Base-by-base conservation (phyloP, 2,113 vertebrate genomes). In the Microtus richardsoni region DNA sequence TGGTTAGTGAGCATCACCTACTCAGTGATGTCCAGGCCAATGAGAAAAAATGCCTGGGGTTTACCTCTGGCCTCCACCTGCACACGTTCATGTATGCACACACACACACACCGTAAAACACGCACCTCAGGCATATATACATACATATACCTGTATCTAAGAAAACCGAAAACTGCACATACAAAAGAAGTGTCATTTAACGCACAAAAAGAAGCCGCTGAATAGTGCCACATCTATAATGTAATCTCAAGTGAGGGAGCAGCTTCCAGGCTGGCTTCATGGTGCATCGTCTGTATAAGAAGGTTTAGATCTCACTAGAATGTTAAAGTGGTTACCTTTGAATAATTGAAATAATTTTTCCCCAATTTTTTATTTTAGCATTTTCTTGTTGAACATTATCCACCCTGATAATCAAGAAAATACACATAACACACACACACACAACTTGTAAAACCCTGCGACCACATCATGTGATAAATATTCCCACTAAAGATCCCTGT, bases 301-400 rank as follows among this genome's bases (percentile, higher is more conserved):
- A 49, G 13, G 36, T 49, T 14, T 28, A 54, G 88, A 92, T 39
- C 14, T 47, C 2, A 10, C 6, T 12, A 14, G 66, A 19, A 52
- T 58, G 10, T 62, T 60, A 28, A 22, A 47, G 39, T 22, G 54
- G 14, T 78, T 52, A 47, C 36, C 60, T 89, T 54, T 62, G 62
- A 84, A 79, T 84, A 58, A 64, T 3, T 66, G 47, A 64, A 87
- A 41, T 70, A 86, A 70, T 68, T 41, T 71, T 77, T 60, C 84
- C 44, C 64, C 60, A 88, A 44, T 94, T 95, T n/a, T 49, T 91
- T 62, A 30, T 92, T 66, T 66, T 74, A 83, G 4, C 26, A 62
- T 82, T 93, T 94, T 77, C 52, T 28, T 82, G 47, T 52, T 79
- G 71, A 91, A 83, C 10, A 52, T 7, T 2, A 83, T 92, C 96